phyloP scores from a whole-genome alignment of 1,140 invertebrate species.

The Grapholita molesta region DNA sequence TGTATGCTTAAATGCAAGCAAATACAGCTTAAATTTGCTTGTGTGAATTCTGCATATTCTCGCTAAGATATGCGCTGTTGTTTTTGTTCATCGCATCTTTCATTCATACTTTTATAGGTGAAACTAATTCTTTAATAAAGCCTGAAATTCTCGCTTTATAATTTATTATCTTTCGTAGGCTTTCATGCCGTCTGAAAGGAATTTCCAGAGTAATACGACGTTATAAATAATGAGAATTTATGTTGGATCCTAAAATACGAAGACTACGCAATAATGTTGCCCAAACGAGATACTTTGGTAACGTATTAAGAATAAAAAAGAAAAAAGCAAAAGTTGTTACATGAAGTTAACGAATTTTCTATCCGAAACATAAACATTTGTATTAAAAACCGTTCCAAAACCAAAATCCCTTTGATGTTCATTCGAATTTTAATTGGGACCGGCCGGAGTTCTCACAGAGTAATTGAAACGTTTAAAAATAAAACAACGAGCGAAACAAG shows the following conservation, averaged over 20 bases:
- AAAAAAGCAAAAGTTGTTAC: slow-evolving; percentile 1
- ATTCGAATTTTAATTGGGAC: slow-evolving; percentile 15
- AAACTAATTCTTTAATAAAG: not conserved
- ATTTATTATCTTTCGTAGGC: not conserved
- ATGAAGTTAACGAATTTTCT: not conserved
- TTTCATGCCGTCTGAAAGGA: not conserved
- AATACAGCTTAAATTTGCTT: not conserved
- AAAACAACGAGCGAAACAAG: slow-evolving; percentile 11
- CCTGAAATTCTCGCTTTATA: not conserved
- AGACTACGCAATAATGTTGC: not conserved
- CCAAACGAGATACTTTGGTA: not conserved
- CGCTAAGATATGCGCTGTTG: not conserved
- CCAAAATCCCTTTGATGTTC: slow-evolving; percentile 14
- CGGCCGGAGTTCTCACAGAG: slow-evolving; percentile 7
- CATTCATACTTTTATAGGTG: not conserved
- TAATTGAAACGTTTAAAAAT: slow-evolving; percentile 17
- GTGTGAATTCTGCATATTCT: not conserved
- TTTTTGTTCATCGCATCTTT: not conserved
- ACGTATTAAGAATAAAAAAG: not conserved
- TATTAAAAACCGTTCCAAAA: slow-evolving; percentile 1
- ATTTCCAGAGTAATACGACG: not conserved
- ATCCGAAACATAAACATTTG: not conserved
- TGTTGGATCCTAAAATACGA: not conserved
- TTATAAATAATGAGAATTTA: slow-evolving; percentile 1
- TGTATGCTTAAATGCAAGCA: not conserved